These are phyloP conservation scores for Contarinia nasturtii DNA, from an alignment of 1,140 invertebrate species.

Conservation along the genomic window DNA sequence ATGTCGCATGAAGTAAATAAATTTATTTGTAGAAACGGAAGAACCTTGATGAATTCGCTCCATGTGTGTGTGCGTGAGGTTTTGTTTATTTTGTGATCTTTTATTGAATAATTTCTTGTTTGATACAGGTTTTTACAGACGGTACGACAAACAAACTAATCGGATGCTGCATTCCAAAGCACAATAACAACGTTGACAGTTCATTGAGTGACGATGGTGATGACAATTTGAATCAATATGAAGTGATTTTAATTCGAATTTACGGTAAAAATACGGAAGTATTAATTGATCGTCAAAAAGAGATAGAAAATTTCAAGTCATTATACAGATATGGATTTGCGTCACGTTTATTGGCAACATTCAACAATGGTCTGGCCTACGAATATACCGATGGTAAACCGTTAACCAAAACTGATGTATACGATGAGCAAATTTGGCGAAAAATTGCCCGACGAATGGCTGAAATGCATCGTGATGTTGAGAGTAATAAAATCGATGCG, in stretches of 20 bases:
- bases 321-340: conserved; percentile 58
- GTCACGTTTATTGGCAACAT: conserved; percentile 73
- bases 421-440: conserved; percentile 45
- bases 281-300: conserved; percentile 74
- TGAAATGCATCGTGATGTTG: conserved; percentile 48
- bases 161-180: conserved; percentile 31
- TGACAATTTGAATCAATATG: conserved; percentile 1
- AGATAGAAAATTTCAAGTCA: conserved; percentile 49
- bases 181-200: neutral
- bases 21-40: too few species aligned
- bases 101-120: neutral
- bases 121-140: conserved; percentile 68
- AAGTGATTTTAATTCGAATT: conserved; percentile 70
- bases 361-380: conserved; percentile 88
- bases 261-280: conserved; percentile 89
- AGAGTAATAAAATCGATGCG: conserved; percentile 17
- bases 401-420: conserved; percentile 47
- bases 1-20: too few species aligned
- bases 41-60: too few species aligned
- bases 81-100: conserved; percentile 2
- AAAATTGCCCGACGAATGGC: conserved; percentile 65
- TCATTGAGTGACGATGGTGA: neutral
- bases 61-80: neutral
- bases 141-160: conserved; percentile 90
- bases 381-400: conserved; percentile 74